Evolutionary conservation across 2,797 vertebrate species (phyloP), one percentile per base, ranked within the genome.

Genomic region (Scolopax bukidnonensis): DNA sequence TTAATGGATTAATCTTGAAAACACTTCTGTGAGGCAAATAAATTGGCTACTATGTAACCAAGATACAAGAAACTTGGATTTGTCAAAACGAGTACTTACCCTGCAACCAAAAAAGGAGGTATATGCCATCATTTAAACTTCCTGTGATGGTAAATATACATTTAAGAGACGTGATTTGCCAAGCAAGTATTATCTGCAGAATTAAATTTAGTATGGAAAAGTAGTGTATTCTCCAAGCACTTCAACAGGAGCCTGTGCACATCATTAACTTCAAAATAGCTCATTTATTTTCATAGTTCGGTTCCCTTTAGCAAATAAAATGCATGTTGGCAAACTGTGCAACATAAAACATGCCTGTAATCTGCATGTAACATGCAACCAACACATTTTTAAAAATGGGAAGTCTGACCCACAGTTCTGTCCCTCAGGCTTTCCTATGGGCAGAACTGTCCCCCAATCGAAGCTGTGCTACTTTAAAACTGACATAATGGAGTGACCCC

Each of bases 1-100:
- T 71, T 74, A 89, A 38, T 14, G 27, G 73, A n/a, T 88, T 87
- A 77, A 80, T 94, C 76, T 86, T 75, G 45, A 92, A 90, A 93
- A 78, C 28, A 32, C 10, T 82, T 83, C n/a, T 56, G 23, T 76
- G 71, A 41, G 64, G 57, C 63, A 92, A 90, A 40, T 63, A 74
- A 75, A 14, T 88, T 95, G 79, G 45, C 89, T 82, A 47, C 85
- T 91, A 21, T n/a, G 4, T 87, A 86, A 74, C 18, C 45, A 88
- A 69, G 73, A 84, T 86, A 71, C 16, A 14, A 54, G 63, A 93
- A 82, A 84, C 40, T 89, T 87, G 70, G 74, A 84, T 92, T 92
- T 84, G 33, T 91, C 73, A 87, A 80, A 87, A 59, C 54, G n/a
- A 65, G 5, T 71, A 19, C 43, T 91, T 93, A 30, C 10, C 21